Evolutionary conservation across 2,113 vertebrate genomes (phyloP).

Genomic region (Gopherus evgoodei): DNA sequence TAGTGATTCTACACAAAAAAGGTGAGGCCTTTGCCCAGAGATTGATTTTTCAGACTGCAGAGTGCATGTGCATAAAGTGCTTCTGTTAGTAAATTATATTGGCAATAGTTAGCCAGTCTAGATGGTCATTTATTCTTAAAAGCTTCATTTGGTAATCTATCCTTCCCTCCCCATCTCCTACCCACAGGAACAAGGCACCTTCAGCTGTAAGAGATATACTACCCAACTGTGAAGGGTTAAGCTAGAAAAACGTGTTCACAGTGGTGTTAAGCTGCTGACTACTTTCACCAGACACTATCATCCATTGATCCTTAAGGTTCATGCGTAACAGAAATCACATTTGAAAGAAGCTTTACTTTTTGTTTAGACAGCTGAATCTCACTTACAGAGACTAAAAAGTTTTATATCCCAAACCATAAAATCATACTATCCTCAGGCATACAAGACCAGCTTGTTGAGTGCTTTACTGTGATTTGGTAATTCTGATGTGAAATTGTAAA

Average conservation of each 20-base stretch:
- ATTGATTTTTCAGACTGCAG: not conserved
- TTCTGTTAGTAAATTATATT: conserved; percentile 39
- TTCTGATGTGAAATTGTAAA: not conserved
- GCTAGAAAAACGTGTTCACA: not conserved
- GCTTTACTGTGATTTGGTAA: not conserved
- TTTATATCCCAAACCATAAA: not conserved
- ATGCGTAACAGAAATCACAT: not conserved
- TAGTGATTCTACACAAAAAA: conserved; percentile 5
- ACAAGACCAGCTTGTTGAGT: not conserved
- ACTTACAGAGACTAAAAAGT: not conserved
- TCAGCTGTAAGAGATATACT: conserved; percentile 40
- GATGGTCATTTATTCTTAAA: conserved; percentile 41
- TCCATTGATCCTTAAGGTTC: not conserved
- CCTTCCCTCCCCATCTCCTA: not conserved
- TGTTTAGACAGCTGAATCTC: not conserved
- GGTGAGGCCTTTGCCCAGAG: not conserved
- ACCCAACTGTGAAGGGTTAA: not conserved
- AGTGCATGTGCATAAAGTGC: conserved; percentile 51
- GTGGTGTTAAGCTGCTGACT: not conserved
- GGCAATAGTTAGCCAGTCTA: not conserved
- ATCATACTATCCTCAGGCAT: not conserved
- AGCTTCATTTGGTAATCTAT: conserved; percentile 10
- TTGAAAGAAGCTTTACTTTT: conserved; percentile 32
- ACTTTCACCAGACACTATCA: conserved; percentile 25
- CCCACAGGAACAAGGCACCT: conserved; percentile 43